Evolutionary conservation across 1,140 invertebrate species (phyloP).

Genomic region (Drosophila pruinosa): DNA sequence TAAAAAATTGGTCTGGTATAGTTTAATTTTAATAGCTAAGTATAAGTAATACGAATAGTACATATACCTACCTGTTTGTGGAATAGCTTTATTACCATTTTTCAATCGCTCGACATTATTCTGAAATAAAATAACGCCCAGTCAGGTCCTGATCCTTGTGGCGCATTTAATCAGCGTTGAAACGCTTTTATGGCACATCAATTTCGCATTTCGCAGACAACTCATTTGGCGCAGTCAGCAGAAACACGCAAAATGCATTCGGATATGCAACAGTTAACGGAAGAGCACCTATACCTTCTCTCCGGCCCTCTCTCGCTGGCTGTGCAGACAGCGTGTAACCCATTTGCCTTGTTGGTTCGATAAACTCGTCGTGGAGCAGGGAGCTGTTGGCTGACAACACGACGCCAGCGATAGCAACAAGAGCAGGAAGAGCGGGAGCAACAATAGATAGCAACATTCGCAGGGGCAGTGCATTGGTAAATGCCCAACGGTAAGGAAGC

Average conservation of each 20-base stretch:
- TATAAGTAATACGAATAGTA: too few relatives aligned
- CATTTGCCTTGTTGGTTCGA: slow-evolving; percentile 69
- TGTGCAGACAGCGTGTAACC: slow-evolving; percentile 9
- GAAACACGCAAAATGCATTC: slow-evolving; percentile 42
- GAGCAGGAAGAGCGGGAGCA: slow-evolving; percentile 28
- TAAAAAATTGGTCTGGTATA: too few relatives aligned
- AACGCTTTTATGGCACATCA: slow-evolving; percentile 12
- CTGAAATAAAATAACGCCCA: background rate
- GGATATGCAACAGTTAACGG: slow-evolving; percentile 34
- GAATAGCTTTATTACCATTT: too few relatives aligned
- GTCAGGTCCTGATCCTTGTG: background rate
- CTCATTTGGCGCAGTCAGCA: slow-evolving; percentile 9
- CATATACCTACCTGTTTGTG: too few relatives aligned
- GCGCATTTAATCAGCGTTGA: slow-evolving; percentile 12
- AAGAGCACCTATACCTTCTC: background rate
- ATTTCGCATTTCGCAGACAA: slow-evolving; percentile 10
- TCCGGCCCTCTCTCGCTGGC: background rate
- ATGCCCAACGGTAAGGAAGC: slow-evolving; percentile 60
- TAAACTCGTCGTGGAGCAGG: slow-evolving; percentile 53
- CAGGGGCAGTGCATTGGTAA: slow-evolving; percentile 51
- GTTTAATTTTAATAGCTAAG: too few relatives aligned
- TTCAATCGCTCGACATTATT: background rate
- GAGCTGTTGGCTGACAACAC: slow-evolving; percentile 21
- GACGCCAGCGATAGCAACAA: slow-evolving; percentile 7
- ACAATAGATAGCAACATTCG: slow-evolving; percentile 40